Conservation (phyloP, 92 coral and sea anemone genomes). For the Heteractis magnifica region DNA sequence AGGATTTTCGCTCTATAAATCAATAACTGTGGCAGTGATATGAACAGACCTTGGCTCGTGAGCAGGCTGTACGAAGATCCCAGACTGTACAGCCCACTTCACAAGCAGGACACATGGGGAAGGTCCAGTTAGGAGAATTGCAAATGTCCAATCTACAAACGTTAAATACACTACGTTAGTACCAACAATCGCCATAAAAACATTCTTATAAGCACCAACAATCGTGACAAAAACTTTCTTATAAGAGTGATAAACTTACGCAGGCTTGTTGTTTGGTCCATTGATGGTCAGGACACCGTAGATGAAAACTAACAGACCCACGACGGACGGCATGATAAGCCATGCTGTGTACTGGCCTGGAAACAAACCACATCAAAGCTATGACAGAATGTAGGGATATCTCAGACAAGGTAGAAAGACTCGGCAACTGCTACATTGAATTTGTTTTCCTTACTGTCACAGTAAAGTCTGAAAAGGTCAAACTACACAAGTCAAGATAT, state of each 20-base stretch:
- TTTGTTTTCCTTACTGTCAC: no score
- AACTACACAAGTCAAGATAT: not conserved
- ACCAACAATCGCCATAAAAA: not conserved
- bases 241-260: slow-evolving; percentile 54
- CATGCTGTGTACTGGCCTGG: slow-evolving; percentile 92
- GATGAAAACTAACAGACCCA: slow-evolving; percentile 70
- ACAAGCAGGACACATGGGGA: slow-evolving; percentile 80
- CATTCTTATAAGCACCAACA: not conserved
- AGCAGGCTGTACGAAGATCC: slow-evolving; percentile 76
- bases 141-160: slow-evolving; percentile 68
- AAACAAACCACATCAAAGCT: not conserved
- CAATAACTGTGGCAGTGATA: no score
- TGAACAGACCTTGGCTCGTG: slow-evolving; percentile 66
- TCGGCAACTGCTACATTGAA: no score
- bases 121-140: slow-evolving; percentile 61
- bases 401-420: no score
- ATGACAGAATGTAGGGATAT: no score
- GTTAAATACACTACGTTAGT: not conserved
- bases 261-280: slow-evolving; percentile 66
- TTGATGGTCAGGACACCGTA: slow-evolving; percentile 65
- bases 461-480: not conserved
- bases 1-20: no score
- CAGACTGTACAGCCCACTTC: slow-evolving; percentile 82
- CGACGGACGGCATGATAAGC: slow-evolving; percentile 76
- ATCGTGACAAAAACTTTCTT: not conserved